Evolutionary conservation across 2,113 vertebrate genomes (phyloP).

Genomic region (Emydocephalus ijimae): DNA sequence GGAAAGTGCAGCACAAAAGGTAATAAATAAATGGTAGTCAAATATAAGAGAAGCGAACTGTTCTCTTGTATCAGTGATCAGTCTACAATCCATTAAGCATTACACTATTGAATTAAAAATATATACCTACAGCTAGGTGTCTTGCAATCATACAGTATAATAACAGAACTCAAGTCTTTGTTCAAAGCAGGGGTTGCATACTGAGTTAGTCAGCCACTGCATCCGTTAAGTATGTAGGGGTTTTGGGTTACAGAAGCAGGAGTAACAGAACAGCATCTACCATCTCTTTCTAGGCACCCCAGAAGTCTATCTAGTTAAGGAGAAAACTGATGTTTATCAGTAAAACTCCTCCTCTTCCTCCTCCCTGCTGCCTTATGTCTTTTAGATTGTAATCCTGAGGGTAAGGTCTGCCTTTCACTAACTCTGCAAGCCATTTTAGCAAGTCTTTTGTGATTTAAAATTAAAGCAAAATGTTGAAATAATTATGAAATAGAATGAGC

Average conservation of each 20-base stretch:
- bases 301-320: neutral
- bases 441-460: neutral
- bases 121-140: neutral
- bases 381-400: neutral
- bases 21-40: accelerated
- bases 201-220: accelerated
- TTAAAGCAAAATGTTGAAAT: neutral
- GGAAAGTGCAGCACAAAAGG: neutral
- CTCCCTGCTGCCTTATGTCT: neutral
- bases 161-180: neutral
- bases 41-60: accelerated
- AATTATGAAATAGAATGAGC: neutral
- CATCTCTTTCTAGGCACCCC: neutral
- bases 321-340: neutral
- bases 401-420: neutral
- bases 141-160: neutral
- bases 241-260: neutral
- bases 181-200: accelerated
- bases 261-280: neutral
- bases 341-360: neutral
- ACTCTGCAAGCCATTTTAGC: neutral
- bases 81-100: neutral
- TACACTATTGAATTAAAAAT: neutral
- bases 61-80: neutral
- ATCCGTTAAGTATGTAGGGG: neutral